Evolutionary conservation across 1,140 invertebrate species (phyloP).

Genomic region (Marisa cornuarietis): DNA sequence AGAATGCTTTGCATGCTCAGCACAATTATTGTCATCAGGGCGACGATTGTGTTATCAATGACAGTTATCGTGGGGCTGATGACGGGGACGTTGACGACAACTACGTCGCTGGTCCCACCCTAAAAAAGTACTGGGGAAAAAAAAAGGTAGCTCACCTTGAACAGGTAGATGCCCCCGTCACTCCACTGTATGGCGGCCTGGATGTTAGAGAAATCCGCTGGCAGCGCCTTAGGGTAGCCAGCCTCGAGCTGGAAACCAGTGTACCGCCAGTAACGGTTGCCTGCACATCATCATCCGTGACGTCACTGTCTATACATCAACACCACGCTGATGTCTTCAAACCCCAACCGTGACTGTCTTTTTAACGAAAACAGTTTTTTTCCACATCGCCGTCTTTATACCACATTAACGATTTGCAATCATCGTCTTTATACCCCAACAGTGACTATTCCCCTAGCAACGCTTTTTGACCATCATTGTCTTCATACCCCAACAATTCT

Average conservation of each 20-base stretch:
- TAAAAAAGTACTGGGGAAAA: neutral
- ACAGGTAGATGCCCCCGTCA: slow-evolving; percentile 20
- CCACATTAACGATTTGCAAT: neutral
- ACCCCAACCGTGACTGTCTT: neutral
- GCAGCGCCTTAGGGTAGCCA: slow-evolving; percentile 18
- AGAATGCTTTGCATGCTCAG: neutral
- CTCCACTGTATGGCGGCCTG: neutral
- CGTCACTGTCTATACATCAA: neutral
- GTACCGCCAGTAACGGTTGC: slow-evolving; percentile 26
- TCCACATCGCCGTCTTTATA: neutral
- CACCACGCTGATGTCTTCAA: neutral
- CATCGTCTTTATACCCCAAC: no score
- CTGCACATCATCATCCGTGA: neutral
- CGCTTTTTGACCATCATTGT: no score
- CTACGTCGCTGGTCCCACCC: neutral
- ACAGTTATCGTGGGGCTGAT: neutral
- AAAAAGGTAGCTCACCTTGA: slow-evolving; percentile 10
- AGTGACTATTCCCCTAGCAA: no score
- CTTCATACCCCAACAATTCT: neutral
- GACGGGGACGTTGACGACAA: neutral
- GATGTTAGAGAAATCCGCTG: neutral
- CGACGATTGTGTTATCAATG: neutral
- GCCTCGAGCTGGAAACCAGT: slow-evolving; percentile 19
- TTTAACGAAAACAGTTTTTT: neutral
- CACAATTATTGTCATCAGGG: neutral